A percentile compares a stretch with the other conserved stretches of the same genome.
Evolutionary conservation across 2,888 invertebrate genomes (phyloP).

Genomic region (Bimastos eiseni): DNA sequence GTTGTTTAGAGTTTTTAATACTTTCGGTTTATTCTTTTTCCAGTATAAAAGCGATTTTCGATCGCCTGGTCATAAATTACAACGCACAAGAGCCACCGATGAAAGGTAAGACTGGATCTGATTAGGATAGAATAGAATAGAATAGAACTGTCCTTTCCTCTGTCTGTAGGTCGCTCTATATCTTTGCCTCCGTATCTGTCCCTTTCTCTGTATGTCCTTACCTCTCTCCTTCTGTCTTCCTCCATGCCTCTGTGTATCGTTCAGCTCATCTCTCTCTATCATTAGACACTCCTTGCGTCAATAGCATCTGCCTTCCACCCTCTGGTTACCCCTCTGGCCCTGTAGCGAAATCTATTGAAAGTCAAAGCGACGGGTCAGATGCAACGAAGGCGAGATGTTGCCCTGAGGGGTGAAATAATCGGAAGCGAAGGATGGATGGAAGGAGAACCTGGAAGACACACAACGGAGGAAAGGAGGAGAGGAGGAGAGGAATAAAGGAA

Average conservation of each 20-base stretch:
- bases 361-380: background rate
- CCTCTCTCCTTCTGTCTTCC: too few species aligned
- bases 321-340: background rate
- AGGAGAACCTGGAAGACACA: background rate
- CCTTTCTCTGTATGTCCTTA: background rate
- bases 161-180: background rate
- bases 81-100: constrained; percentile 33
- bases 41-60: constrained; percentile 27
- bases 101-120: constrained; percentile 16
- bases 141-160: background rate
- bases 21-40: background rate
- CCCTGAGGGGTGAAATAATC: background rate
- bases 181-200: background rate
- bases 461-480: too few species aligned
- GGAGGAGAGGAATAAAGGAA: too few species aligned
- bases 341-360: background rate
- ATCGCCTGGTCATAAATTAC: constrained; percentile 26
- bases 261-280: background rate
- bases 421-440: too few species aligned
- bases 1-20: background rate
- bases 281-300: background rate
- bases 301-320: background rate
- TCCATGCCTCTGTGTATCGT: too few species aligned
- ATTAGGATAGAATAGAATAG: background rate
- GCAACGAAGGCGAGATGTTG: background rate